Percentiles rank a stretch among this genome's conserved stretches.
Conservation (phyloP, 2,888 invertebrate genomes). For the Zele albiditarsus region DNA sequence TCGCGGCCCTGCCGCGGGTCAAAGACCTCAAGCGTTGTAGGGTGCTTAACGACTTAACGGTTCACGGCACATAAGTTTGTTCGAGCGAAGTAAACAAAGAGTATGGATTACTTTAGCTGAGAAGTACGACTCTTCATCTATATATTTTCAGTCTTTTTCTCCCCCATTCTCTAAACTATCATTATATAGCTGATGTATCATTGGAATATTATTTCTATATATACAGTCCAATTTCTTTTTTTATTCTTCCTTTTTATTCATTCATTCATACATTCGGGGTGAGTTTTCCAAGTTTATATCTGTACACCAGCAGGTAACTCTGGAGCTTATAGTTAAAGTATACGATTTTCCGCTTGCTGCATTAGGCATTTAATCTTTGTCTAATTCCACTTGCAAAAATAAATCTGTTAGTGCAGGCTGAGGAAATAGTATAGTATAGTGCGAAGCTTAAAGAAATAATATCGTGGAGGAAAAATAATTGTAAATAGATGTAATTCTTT, state of each 20-base stretch:
- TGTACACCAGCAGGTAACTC: background rate
- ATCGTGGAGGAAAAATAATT: background rate
- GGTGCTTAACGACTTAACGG: slow-evolving; percentile 56
- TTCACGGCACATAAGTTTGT: slow-evolving; percentile 55
- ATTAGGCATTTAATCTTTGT: background rate
- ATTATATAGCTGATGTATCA: slow-evolving; percentile 17
- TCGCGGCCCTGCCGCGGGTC: slow-evolving; percentile 40
- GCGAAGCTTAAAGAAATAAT: slow-evolving; percentile 1
- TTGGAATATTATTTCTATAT: background rate
- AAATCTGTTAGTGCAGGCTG: background rate
- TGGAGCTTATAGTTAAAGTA: background rate
- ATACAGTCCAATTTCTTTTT: background rate
- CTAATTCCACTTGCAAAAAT: background rate
- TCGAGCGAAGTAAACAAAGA: slow-evolving; percentile 55
- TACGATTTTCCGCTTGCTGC: background rate
- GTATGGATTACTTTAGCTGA: slow-evolving; percentile 52
- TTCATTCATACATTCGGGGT: background rate
- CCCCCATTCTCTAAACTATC: slow-evolving; percentile 7
- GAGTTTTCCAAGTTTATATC: background rate
- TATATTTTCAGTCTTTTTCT: slow-evolving; percentile 23
- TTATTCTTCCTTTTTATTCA: slow-evolving; percentile 5
- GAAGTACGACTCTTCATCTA: slow-evolving; percentile 39
- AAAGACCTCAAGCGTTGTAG: slow-evolving; percentile 48
- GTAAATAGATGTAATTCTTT: background rate
- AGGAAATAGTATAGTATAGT: background rate